Percentiles rank a stretch among this genome's conserved stretches.
phyloP scores from a whole-genome alignment of 2,113 vertebrate species.

The Nesogale talazaci region DNA sequence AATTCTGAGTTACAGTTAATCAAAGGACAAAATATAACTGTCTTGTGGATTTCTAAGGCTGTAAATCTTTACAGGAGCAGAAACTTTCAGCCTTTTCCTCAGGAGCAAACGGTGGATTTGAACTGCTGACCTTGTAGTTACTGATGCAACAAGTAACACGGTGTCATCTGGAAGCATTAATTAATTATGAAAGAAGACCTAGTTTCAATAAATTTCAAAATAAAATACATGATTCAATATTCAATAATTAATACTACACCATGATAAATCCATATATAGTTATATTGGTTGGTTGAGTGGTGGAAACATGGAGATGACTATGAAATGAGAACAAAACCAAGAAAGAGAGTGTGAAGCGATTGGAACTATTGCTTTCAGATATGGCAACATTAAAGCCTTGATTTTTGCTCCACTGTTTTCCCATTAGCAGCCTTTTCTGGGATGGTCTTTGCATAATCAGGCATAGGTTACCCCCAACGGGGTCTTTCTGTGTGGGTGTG shows the following conservation, averaged over 20 bases:
- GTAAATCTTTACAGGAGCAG: constrained; percentile 28
- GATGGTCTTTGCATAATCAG: not conserved
- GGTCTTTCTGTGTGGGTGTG: not conserved
- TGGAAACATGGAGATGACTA: not conserved
- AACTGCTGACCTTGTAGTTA: too few relatives aligned
- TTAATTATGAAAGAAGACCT: too few relatives aligned
- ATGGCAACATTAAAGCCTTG: not conserved
- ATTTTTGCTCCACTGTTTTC: not conserved
- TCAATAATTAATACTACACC: too few relatives aligned
- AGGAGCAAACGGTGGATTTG: not conserved
- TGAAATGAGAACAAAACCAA: not conserved
- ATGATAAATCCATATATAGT: too few relatives aligned
- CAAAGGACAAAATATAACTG: too few relatives aligned
- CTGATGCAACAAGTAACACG: too few relatives aligned
- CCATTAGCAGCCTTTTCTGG: not conserved
- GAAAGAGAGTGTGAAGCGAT: not conserved
- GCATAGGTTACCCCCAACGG: not conserved
- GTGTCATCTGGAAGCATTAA: too few relatives aligned
- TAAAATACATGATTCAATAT: too few relatives aligned
- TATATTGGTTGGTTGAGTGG: not conserved
- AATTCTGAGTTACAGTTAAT: too few relatives aligned
- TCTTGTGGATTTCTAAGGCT: not conserved
- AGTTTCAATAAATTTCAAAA: too few relatives aligned
- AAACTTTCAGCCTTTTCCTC: not conserved
- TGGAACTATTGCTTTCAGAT: not conserved